Percentiles rank a stretch among this genome's conserved stretches.
phyloP scores from a whole-genome alignment of 2,113 vertebrate species.

The Dipodomys merriami region DNA sequence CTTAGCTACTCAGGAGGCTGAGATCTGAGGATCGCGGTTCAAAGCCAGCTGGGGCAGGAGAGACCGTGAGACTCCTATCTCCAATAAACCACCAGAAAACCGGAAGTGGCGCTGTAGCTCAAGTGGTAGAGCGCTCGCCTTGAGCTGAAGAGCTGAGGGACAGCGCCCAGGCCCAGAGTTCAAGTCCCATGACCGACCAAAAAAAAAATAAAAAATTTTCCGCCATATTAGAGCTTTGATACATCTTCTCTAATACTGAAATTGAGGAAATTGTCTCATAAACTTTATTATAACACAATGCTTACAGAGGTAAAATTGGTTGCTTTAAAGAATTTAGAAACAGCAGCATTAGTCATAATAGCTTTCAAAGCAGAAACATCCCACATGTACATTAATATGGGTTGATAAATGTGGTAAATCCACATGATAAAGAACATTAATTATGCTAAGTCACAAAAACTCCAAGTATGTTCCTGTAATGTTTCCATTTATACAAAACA shows the following conservation, averaged over 20 bases:
- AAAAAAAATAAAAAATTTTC: background rate
- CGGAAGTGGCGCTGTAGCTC: too few relatives aligned
- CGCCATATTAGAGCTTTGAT: background rate
- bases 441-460: background rate
- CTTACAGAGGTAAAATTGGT: background rate
- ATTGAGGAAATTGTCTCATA: background rate
- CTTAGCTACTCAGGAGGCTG: too few relatives aligned
- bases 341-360: background rate
- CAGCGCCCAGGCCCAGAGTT: too few relatives aligned
- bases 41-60: too few relatives aligned
- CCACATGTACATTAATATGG: background rate
- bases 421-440: background rate
- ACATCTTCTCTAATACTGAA: background rate
- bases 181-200: too few relatives aligned
- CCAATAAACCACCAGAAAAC: too few relatives aligned
- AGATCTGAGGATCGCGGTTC: too few relatives aligned
- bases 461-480: background rate
- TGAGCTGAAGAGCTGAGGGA: too few relatives aligned
- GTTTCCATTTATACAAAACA: slow-evolving; percentile 24
- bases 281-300: background rate
- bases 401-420: background rate
- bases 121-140: too few relatives aligned
- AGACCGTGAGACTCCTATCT: too few relatives aligned
- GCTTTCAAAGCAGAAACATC: background rate
- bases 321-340: slow-evolving; percentile 17